Base-by-base conservation (phyloP, 2,888 invertebrate genomes). In the Drosophila paramelanica region DNA sequence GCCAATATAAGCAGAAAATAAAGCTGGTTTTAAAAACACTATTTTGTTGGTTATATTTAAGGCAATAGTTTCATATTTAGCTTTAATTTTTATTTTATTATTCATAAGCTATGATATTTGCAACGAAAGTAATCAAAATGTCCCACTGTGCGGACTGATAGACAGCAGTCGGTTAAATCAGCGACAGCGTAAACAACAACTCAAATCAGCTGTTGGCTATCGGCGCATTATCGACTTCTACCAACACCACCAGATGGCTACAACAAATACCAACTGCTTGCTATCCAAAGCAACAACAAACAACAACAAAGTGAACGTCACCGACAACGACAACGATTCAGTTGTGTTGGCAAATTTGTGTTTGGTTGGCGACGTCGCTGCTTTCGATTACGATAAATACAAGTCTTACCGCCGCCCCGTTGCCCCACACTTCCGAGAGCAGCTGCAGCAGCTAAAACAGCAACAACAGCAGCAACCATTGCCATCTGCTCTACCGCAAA, bases 311-410 rank as follows among this genome's bases (percentile, higher is more conserved):
- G 20, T 38, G 39, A 58, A 75, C 76, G 76, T 58, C 70, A 69
- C 39, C 41, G 45, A 45, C 27, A 47, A 46, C 38, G 20, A 55
- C 70, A 69, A 36, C 41, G 49, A 42, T 20, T 52, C 49, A 23
- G 36, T 50, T 75, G 57, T 51, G 49, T 69, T 56, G 42, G n/a
- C 76, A 36, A 38, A 39, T 46, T 59, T 43, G 43, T 57, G 42
- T 56, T 52, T 59, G 55, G 42, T 33, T 38, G 46, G 47, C 43
- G 50, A 38, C 45, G 25, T 52, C 58, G 66, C 53, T 38, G 42
- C 46, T 47, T 67, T 59, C 43, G 10, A 43, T 25, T 49, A 64
- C 67, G 82, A 80, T 81, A 80, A 78, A 74, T 53, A 65, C 67
- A 53, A 61, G 56, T 65, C 43, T 50, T 13, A 10, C 33, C 33